Evolutionary conservation across 2,888 invertebrate genomes (phyloP).

Genomic region (Eilema griseolum): DNA sequence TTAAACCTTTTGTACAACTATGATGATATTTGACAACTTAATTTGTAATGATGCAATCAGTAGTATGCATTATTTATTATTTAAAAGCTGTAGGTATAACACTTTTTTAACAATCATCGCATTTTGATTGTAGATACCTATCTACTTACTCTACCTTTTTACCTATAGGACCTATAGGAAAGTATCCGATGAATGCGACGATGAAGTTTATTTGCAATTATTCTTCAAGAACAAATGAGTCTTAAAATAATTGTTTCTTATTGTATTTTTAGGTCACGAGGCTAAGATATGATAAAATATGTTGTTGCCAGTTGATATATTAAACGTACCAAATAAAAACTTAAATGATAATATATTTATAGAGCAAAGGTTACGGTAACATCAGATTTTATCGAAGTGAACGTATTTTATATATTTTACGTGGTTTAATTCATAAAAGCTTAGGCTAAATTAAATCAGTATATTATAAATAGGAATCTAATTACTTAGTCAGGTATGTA

Average conservation of each 20-base stretch:
- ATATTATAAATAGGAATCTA: no score
- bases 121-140: no score
- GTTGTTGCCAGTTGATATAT: slow-evolving; percentile 77
- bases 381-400: slow-evolving; percentile 69
- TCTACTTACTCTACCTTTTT: no score
- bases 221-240: slow-evolving; percentile 16
- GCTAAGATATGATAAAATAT: slow-evolving; percentile 77
- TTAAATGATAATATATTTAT: slow-evolving; percentile 65
- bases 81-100: no score
- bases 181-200: neutral
- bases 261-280: slow-evolving; percentile 82
- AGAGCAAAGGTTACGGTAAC: slow-evolving; percentile 85
- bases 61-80: no score
- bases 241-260: slow-evolving; percentile 40
- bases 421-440: slow-evolving; percentile 40
- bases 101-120: no score
- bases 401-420: slow-evolving; percentile 45
- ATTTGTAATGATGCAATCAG: no score
- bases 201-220: neutral
- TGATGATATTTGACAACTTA: no score
- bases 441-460: no score
- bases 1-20: no score
- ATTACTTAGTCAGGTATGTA: no score
- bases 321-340: slow-evolving; percentile 77
- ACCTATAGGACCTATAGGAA: no score